These are phyloP conservation scores for Forbesichthys papilliferus DNA, from an alignment of 2,113 vertebrate genomes.

Conservation along the genomic window DNA sequence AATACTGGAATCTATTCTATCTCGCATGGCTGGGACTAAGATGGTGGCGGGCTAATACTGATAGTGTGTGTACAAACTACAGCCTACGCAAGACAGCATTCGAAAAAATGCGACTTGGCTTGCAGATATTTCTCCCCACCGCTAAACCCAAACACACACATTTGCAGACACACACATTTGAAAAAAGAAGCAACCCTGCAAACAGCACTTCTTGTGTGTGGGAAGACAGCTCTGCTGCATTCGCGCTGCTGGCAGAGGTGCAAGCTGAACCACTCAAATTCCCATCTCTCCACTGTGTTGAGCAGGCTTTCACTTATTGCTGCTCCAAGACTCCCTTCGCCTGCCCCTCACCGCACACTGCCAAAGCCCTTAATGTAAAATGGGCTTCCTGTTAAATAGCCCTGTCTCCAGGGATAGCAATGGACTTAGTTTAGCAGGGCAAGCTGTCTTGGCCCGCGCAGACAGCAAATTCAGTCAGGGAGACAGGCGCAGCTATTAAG, in stretches of 20 bases:
- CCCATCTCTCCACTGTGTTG: slow-evolving; percentile 32
- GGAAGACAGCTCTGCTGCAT: slow-evolving; percentile 60
- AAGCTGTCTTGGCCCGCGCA: slow-evolving; percentile 31
- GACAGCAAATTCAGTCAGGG: slow-evolving; percentile 8
- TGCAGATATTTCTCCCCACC: not conserved
- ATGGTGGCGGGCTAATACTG: slow-evolving; percentile 22
- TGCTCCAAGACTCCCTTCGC: slow-evolving; percentile 36
- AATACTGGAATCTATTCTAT: not conserved
- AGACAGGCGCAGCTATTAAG: slow-evolving; percentile 13
- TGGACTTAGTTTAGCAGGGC: slow-evolving; percentile 44
- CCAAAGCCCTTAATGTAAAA: slow-evolving; percentile 58
- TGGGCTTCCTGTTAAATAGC: slow-evolving; percentile 53
- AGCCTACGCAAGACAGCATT: no score
- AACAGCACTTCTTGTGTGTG: slow-evolving; percentile 37
- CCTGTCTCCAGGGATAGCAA: slow-evolving; percentile 42
- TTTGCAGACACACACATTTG: not conserved
- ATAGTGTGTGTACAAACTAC: not conserved
- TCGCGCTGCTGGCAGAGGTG: slow-evolving; percentile 46
- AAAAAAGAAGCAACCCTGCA: not conserved
- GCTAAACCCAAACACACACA: not conserved
- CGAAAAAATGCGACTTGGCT: slow-evolving; percentile 11
- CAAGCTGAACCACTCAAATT: slow-evolving; percentile 50
- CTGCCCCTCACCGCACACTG: slow-evolving; percentile 35
- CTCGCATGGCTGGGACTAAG: slow-evolving; percentile 23
- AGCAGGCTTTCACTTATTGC: slow-evolving; percentile 46